phyloP scores from a whole-genome alignment of 2,113 vertebrate species.

The Zapornia atra region DNA sequence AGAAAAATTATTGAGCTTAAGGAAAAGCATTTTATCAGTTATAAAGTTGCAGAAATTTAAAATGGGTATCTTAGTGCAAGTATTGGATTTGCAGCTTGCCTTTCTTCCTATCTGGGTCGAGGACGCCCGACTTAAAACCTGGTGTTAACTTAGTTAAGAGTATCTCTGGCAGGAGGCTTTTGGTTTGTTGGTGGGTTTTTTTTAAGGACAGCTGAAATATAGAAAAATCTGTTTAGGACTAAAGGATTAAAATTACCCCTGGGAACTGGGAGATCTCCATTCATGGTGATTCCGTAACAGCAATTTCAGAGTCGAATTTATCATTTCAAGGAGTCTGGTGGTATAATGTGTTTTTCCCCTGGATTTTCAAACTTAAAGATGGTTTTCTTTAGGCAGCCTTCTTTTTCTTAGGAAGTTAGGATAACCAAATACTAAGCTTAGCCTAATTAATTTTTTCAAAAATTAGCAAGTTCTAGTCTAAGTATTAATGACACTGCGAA shows the following conservation, averaged over 20 bases:
- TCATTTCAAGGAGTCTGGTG: not conserved
- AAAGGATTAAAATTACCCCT: not conserved
- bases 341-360: not conserved
- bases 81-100: slow-evolving; percentile 17
- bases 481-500: not conserved
- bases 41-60: slow-evolving; percentile 42
- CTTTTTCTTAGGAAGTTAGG: not conserved
- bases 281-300: not conserved
- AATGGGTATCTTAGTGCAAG: slow-evolving; percentile 29
- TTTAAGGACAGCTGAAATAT: not conserved
- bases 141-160: not conserved
- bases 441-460: not conserved
- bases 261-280: not conserved
- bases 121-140: not conserved
- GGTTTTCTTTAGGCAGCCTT: not conserved
- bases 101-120: slow-evolving; percentile 12
- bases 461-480: not conserved
- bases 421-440: not conserved
- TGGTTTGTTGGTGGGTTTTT: not conserved
- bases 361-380: not conserved
- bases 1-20: slow-evolving; percentile 50
- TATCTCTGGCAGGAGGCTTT: not conserved
- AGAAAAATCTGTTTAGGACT: slow-evolving; percentile 4
- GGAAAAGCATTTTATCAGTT: slow-evolving; percentile 57
- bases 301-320: not conserved